Evolutionary conservation across 2,797 vertebrate genomes (phyloP).

Genomic region (Pseudopleuronectes americanus): DNA sequence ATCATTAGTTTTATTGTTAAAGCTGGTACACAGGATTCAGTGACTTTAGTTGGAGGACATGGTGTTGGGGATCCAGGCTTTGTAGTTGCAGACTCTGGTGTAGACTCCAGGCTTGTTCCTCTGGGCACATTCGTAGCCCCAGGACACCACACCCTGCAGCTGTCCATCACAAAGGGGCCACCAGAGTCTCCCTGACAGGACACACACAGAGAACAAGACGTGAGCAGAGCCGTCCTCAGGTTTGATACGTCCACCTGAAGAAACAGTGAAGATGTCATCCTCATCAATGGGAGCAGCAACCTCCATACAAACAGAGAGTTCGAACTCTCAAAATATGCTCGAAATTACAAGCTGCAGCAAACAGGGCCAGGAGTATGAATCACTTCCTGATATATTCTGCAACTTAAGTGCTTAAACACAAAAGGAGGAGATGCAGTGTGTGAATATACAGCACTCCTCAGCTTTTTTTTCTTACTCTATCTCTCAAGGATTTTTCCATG

Average conservation of each 20-base stretch:
- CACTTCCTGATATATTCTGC: conserved; percentile 60
- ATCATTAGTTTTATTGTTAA: too few relatives aligned
- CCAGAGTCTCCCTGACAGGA: conserved; percentile 83
- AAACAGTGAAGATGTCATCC: not conserved
- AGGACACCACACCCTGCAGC: conserved; percentile 86
- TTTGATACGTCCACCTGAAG: not conserved
- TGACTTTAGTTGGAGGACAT: conserved; percentile 73
- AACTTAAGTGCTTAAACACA: not conserved
- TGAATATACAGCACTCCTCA: conserved; percentile 37
- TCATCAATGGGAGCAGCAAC: too few relatives aligned
- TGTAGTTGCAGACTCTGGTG: conserved; percentile 84
- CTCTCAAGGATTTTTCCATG: conserved; percentile 44
- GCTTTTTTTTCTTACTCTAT: conserved; percentile 33
- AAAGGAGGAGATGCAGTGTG: not conserved
- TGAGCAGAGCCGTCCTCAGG: conserved; percentile 22
- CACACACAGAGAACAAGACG: conserved; percentile 17
- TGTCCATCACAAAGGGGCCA: conserved; percentile 77
- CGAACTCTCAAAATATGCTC: not conserved
- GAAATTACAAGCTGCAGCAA: conserved; percentile 59
- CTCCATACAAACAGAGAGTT: not conserved
- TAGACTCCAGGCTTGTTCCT: conserved; percentile 84
- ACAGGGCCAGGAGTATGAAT: conserved; percentile 54
- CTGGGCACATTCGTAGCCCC: conserved; percentile 84
- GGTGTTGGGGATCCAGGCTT: conserved; percentile 78
- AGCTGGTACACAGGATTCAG: not conserved